Conservation (phyloP, 2,888 invertebrate species). For the Caenorhabditis afra region DNA sequence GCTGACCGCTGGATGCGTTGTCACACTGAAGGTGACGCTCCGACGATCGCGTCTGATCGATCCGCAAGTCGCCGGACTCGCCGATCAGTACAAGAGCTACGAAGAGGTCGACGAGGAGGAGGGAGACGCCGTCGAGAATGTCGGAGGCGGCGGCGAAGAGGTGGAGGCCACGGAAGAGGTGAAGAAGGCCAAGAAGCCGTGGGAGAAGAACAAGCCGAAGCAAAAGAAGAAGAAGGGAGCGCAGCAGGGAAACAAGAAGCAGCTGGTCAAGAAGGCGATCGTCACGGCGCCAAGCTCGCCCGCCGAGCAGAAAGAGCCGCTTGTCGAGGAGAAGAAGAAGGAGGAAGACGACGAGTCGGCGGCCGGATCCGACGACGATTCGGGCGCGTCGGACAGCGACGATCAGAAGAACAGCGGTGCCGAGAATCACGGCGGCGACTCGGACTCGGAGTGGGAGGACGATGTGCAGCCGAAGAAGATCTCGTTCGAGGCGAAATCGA, state of each 20-base stretch:
- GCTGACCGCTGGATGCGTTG: constrained; percentile 97
- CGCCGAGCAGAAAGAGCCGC: not conserved
- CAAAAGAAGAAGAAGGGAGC: constrained; percentile 67
- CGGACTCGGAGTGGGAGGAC: constrained; percentile 58
- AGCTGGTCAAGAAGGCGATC: constrained; percentile 36
- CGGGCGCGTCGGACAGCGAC: constrained; percentile 16
- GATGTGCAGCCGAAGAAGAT: constrained; percentile 58
- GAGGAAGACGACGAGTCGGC: constrained; percentile 29
- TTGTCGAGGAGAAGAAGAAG: constrained; percentile 33
- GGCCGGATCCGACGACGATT: constrained; percentile 34
- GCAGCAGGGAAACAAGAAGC: constrained; percentile 46
- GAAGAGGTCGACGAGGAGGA: constrained; percentile 80
- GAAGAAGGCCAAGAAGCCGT: constrained; percentile 65
- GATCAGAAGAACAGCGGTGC: constrained; percentile 52
- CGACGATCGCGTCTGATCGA: constrained; percentile 89
- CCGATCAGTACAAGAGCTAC: constrained; percentile 59
- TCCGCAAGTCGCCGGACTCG: constrained; percentile 57
- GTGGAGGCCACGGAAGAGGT: constrained; percentile 82
- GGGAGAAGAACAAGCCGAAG: constrained; percentile 68
- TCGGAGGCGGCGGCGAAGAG: constrained; percentile 84
- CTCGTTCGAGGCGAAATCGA: constrained; percentile 86
- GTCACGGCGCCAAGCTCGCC: constrained; percentile 10
- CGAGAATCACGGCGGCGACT: constrained; percentile 12
- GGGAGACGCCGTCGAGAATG: constrained; percentile 64
- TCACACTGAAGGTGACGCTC: constrained; percentile 94